Conservation (phyloP, 1,140 invertebrate species). For the Thaumetopoea pityocampa region DNA sequence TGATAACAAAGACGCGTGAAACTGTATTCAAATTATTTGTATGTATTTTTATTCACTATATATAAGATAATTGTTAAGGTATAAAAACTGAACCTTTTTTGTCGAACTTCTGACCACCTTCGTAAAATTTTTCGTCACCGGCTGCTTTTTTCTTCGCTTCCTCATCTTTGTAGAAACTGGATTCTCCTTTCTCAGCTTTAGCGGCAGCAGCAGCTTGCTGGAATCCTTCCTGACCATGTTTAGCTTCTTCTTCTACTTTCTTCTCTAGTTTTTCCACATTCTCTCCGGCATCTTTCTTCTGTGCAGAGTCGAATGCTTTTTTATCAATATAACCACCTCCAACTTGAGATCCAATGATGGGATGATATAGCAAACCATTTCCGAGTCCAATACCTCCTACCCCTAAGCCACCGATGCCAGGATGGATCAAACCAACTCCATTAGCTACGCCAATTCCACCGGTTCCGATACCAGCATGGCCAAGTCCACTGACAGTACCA, state of each 20-base stretch:
- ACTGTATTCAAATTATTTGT: slow-evolving; percentile 11
- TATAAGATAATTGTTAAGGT: background rate
- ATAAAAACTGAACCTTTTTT: slow-evolving; percentile 68
- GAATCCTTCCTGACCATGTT: slow-evolving; percentile 74
- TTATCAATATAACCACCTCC: slow-evolving; percentile 74
- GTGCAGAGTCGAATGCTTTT: slow-evolving; percentile 73
- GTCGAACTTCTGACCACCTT: slow-evolving; percentile 74
- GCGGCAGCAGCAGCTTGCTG: slow-evolving; percentile 66
- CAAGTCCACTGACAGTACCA: slow-evolving; percentile 30
- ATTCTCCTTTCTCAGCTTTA: slow-evolving; percentile 74
- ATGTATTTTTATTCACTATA: slow-evolving; percentile 1
- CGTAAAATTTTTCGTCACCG: slow-evolving; percentile 76
- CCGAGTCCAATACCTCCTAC: slow-evolving; percentile 50
- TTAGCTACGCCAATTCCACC: slow-evolving; percentile 38
- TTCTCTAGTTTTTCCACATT: slow-evolving; percentile 74
- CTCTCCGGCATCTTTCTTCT: slow-evolving; percentile 75
- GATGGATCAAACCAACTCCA: slow-evolving; percentile 48
- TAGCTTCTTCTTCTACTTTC: slow-evolving; percentile 72
- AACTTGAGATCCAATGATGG: slow-evolving; percentile 49
- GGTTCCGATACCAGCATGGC: too few relatives aligned
- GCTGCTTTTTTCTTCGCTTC: slow-evolving; percentile 76
- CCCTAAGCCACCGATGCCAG: slow-evolving; percentile 46
- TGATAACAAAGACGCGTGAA: slow-evolving; percentile 8
- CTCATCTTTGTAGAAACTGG: slow-evolving; percentile 76
- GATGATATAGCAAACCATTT: slow-evolving; percentile 46